Base-by-base conservation (phyloP, 2,113 vertebrate genomes). In the Atlantisia rogersi region DNA sequence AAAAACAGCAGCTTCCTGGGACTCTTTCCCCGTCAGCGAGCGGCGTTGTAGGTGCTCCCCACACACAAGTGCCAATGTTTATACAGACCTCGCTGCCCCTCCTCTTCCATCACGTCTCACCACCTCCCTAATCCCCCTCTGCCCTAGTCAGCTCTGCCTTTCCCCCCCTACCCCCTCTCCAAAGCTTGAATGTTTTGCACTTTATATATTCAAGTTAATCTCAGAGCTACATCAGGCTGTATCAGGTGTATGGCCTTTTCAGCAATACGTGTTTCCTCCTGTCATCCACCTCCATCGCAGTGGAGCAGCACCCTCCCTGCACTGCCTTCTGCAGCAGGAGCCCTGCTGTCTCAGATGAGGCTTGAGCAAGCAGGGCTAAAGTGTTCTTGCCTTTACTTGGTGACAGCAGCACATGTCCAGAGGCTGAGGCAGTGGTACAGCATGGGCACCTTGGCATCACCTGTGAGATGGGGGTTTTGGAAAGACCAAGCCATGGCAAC, bases 81-180 rank as follows among this genome's bases (percentile, higher is more conserved):
- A 0, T 35, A 2, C 26, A 83, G 74, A n/a, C 64, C 85, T 73
- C 16, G 7, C 29, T 67, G 63, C 80, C 8, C 78, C 76, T 62
- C 71, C 67, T n/a, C 9, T 42, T 42, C 88, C 29, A 3, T 78
- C 10, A 6, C n/a, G 5, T 80, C 90, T 70, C 69, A 81, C 83
- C 6, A 0, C 91, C 77, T 92, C 80, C 60, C 26, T n/a, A 25
- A 25, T 29, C 52, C 79, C 48, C 50, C 19, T 89, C 93, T 95
- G 95, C 96, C 95, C 96, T 82, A 90, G 63, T 80, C 75, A 79
- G 88, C 86, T 94, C 92, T 80, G 95, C 96, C 95, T 92, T 59
- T 39, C 26, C 9, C 20, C 32, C 10, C 21, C 48, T 21, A 11
- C 21, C 11, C 21, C 9, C 48, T 28, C 68, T 80, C 74, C 80